These are phyloP conservation scores for Melitaea cinxia DNA, from an alignment of 1,140 invertebrate genomes.

Conservation along the genomic window DNA sequence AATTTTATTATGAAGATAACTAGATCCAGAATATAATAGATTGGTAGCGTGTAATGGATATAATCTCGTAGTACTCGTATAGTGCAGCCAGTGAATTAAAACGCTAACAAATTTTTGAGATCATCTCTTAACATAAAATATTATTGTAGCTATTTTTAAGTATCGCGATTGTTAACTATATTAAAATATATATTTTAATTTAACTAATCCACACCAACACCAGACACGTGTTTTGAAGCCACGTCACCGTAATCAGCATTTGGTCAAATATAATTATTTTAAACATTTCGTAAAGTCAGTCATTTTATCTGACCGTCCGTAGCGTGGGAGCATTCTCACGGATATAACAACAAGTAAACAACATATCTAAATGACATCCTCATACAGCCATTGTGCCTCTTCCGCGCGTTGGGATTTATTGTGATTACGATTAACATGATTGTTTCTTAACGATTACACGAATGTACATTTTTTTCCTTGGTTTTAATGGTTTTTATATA, in stretches of 20 bases:
- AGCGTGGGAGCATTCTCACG: slow-evolving; percentile 59
- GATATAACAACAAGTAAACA: slow-evolving; percentile 46
- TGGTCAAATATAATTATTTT: neutral
- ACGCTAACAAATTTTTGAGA: too few species aligned
- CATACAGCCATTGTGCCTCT: slow-evolving; percentile 31
- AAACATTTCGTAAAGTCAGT: neutral
- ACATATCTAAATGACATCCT: slow-evolving; percentile 48
- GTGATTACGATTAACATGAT: slow-evolving; percentile 7
- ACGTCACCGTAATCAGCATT: neutral
- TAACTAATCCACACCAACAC: too few species aligned
- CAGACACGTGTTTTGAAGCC: too few species aligned
- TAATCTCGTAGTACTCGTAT: too few species aligned
- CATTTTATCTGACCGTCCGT: slow-evolving; percentile 10
- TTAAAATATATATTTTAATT: too few species aligned
- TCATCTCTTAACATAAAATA: too few species aligned
- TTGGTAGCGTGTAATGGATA: too few species aligned
- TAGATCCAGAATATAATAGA: too few species aligned
- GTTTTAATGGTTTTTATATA: neutral
- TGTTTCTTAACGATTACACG: slow-evolving; percentile 5
- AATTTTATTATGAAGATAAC: too few species aligned
- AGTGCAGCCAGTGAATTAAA: too few species aligned
- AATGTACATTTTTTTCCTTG: neutral
- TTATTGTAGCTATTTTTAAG: too few species aligned
- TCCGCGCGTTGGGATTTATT: slow-evolving; percentile 18
- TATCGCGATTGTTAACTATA: too few species aligned